Conservation (phyloP, 2,888 invertebrate genomes). For the Pseudeuparius sepicola region DNA sequence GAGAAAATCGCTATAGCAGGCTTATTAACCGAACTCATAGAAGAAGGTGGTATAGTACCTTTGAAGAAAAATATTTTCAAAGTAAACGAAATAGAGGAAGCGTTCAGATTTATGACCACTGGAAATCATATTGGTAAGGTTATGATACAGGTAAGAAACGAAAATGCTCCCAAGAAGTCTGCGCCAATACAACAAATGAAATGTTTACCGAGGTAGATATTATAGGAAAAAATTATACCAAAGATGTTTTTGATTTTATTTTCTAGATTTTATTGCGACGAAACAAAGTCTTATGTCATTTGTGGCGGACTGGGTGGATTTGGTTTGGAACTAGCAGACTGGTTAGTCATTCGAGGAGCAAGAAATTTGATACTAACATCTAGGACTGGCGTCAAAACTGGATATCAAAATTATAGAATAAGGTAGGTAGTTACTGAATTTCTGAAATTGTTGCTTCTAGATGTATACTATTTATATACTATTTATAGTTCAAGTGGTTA, state of each 20-base stretch:
- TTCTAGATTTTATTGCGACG: constrained; percentile 43
- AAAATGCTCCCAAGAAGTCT: constrained; percentile 23
- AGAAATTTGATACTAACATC: constrained; percentile 70
- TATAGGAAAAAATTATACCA: neutral
- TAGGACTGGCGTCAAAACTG: constrained; percentile 66
- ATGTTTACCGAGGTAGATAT: neutral
- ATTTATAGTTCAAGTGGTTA: no score
- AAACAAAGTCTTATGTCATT: constrained; percentile 49
- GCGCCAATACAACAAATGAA: no score
- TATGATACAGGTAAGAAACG: constrained; percentile 35
- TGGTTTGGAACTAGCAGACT: constrained; percentile 79
- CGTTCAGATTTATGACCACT: constrained; percentile 53
- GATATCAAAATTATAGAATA: constrained; percentile 57
- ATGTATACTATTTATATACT: no score
- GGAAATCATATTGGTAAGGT: constrained; percentile 77
- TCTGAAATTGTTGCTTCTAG: no score
- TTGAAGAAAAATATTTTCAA: constrained; percentile 54
- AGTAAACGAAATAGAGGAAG: constrained; percentile 56
- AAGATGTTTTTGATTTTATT: neutral
- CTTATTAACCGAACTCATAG: constrained; percentile 13
- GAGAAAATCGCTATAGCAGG: constrained; percentile 4
- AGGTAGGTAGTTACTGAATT: no score
- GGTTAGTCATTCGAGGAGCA: constrained; percentile 75
- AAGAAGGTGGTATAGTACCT: constrained; percentile 57
- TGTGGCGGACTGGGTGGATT: constrained; percentile 85